These are phyloP conservation scores for Crotalus tigris DNA, from an alignment of 2,113 vertebrate species.

Conservation along the genomic window DNA sequence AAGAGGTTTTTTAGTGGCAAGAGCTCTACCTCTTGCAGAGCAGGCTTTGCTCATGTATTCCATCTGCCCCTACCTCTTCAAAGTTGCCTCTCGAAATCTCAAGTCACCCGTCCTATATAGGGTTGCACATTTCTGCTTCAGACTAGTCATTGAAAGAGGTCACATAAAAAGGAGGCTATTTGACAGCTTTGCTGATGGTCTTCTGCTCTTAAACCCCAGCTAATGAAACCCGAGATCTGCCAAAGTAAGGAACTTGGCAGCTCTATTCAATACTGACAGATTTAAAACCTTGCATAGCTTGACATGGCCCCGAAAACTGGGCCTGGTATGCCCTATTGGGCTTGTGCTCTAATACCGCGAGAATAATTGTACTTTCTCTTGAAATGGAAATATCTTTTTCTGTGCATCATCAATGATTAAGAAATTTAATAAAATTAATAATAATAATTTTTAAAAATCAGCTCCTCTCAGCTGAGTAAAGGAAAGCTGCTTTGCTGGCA, in stretches of 20 bases:
- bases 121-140: background rate
- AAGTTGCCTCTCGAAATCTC: background rate
- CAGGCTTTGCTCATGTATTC: background rate
- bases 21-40: background rate
- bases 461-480: background rate
- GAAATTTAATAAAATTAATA: background rate
- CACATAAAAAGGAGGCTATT: background rate
- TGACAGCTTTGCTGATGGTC: background rate
- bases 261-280: slow-evolving; percentile 57
- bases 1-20: background rate
- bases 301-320: slow-evolving; percentile 50
- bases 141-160: background rate
- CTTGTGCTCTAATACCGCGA: background rate
- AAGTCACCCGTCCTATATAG: background rate
- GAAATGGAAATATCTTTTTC: background rate
- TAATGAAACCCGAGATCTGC: background rate
- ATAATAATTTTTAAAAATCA: background rate
- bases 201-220: background rate
- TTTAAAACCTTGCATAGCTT: slow-evolving; percentile 49
- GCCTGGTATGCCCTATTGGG: slow-evolving; percentile 44
- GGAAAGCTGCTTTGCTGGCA: slow-evolving; percentile 18
- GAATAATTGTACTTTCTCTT: background rate
- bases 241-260: background rate
- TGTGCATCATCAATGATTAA: background rate
- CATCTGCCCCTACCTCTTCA: background rate